A percentile compares a stretch with the other conserved stretches of the same genome.
Conservation (phyloP, 2,113 vertebrate species). For the Mobula hypostoma region DNA sequence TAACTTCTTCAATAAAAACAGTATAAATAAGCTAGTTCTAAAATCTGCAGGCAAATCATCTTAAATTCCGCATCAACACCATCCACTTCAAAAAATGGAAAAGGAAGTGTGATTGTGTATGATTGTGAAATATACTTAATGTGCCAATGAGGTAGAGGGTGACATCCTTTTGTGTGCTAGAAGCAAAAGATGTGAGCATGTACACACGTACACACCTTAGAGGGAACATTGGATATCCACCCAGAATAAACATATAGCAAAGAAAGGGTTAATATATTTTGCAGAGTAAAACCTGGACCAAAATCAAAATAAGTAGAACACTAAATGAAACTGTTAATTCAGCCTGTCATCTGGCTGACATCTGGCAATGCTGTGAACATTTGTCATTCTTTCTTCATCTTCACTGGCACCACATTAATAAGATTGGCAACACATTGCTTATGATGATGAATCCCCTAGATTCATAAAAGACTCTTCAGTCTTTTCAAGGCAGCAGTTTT, state of each 20-base stretch:
- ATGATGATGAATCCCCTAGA: background rate
- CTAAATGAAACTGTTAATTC: background rate
- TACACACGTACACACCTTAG: no score
- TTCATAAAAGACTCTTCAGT: background rate
- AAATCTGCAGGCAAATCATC: no score
- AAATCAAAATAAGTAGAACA: background rate
- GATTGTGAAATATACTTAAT: no score
- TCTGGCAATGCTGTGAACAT: background rate
- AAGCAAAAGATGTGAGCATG: no score
- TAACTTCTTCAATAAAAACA: no score
- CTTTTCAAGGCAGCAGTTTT: background rate
- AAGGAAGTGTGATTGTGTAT: no score
- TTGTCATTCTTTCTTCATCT: slow-evolving; percentile 19
- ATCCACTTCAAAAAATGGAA: no score
- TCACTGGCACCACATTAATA: background rate
- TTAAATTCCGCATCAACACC: no score
- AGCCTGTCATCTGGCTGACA: slow-evolving; percentile 11
- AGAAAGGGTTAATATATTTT: background rate
- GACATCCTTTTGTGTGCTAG: no score
- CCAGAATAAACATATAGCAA: background rate
- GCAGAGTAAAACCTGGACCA: background rate
- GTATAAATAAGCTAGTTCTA: no score
- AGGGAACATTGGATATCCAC: background rate
- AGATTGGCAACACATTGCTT: slow-evolving; percentile 7
- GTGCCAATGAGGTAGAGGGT: no score